phyloP scores from a whole-genome alignment of 1,140 invertebrate genomes.

The Battus philenor region DNA sequence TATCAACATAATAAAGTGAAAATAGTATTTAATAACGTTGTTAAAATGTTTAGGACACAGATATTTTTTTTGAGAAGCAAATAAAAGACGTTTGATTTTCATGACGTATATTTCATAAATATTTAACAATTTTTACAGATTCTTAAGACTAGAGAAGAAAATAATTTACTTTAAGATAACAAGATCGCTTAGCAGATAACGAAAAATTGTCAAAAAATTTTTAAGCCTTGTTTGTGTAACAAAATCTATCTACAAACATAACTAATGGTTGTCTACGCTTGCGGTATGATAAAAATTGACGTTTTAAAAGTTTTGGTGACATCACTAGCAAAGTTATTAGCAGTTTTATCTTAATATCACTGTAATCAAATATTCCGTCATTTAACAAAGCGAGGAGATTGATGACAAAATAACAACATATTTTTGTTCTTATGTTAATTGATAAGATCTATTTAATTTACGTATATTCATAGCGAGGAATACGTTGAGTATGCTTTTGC shows the following conservation, averaged over 20 bases:
- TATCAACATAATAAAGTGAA: too few relatives aligned
- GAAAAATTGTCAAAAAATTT: too few relatives aligned
- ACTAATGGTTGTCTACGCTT: too few relatives aligned
- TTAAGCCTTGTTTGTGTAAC: too few relatives aligned
- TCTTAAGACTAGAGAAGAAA: conserved; percentile 46
- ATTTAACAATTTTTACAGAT: conserved; percentile 25
- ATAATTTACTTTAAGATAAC: too few relatives aligned
- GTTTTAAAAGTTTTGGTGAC: conserved; percentile 10
- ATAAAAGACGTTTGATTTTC: conserved; percentile 1
- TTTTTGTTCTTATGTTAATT: conserved; percentile 13
- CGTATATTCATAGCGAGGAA: conserved; percentile 8
- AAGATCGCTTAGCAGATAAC: too few relatives aligned
- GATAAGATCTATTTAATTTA: conserved; percentile 12
- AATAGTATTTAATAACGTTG: too few relatives aligned
- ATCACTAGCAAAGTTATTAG: conserved; percentile 4
- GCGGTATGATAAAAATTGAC: conserved; percentile 10
- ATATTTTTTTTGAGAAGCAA: conserved; percentile 15
- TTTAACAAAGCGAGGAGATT: conserved; percentile 1
- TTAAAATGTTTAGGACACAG: too few relatives aligned
- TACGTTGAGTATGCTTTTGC: too few relatives aligned
- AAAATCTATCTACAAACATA: too few relatives aligned
- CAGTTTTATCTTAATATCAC: conserved; percentile 14
- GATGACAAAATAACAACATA: conserved; percentile 4
- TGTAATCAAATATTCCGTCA: conserved; percentile 11
- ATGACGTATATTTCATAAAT: conserved; percentile 15